Conservation (phyloP, 2,797 vertebrate genomes). For the Gobio occitaniae region DNA sequence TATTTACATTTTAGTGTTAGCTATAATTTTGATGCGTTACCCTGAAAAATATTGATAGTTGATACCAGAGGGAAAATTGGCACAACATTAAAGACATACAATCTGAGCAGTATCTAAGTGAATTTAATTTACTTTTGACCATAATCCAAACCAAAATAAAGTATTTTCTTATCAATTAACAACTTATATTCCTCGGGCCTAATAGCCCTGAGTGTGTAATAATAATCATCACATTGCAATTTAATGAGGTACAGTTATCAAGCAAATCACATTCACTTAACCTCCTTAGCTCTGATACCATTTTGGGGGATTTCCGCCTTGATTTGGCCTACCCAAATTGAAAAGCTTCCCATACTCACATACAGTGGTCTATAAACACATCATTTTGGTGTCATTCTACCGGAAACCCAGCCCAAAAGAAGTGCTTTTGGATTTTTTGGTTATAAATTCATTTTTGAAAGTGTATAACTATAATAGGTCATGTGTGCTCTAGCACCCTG, state of each 20-base stretch:
- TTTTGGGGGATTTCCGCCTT: too few species aligned
- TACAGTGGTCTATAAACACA: too few species aligned
- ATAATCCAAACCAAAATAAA: neutral
- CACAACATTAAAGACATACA: too few species aligned
- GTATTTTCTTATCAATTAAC: neutral
- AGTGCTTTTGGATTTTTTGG: too few species aligned
- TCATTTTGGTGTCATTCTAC: too few species aligned
- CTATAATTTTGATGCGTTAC: neutral
- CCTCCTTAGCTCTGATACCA: too few species aligned
- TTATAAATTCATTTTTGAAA: too few species aligned
- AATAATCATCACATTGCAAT: neutral
- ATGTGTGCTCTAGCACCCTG: too few species aligned
- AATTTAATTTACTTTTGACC: neutral
- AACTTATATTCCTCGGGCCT: neutral
- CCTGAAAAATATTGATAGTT: neutral
- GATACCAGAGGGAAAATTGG: neutral
- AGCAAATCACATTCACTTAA: neutral
- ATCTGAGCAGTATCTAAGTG: neutral
- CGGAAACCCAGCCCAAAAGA: too few species aligned
- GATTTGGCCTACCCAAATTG: too few species aligned
- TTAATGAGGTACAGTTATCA: neutral
- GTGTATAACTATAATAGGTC: too few species aligned
- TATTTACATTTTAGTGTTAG: neutral
- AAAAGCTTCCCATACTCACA: too few species aligned
- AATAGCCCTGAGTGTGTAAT: neutral